phyloP scores from a whole-genome alignment of 1,140 invertebrate genomes.

The Maniola jurtina region DNA sequence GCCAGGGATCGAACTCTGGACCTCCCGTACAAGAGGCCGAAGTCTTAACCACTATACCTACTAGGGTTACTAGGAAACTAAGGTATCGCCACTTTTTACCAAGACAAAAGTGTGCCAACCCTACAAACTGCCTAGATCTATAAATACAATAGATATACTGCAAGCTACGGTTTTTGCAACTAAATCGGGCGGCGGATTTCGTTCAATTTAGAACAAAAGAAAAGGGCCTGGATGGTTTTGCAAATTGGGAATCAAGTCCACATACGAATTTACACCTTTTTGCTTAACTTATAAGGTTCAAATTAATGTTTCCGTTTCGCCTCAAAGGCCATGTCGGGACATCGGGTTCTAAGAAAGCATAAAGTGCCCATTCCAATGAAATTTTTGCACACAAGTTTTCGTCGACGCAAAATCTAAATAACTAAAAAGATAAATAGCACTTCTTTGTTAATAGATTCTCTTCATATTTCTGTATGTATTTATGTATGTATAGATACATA shows the following conservation, averaged over 20 bases:
- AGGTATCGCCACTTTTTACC: too few relatives aligned
- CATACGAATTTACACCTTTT: slow-evolving; percentile 11
- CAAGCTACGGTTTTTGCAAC: slow-evolving; percentile 20
- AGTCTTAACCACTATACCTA: too few relatives aligned
- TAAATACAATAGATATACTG: slow-evolving; percentile 16
- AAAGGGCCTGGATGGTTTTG: slow-evolving; percentile 19
- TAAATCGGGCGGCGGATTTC: slow-evolving; percentile 28
- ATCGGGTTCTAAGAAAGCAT: slow-evolving; percentile 32
- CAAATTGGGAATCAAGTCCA: slow-evolving; percentile 18
- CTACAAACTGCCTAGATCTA: not conserved
- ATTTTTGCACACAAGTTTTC: slow-evolving; percentile 35
- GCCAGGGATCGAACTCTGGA: too few relatives aligned
- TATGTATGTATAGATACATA: too few relatives aligned
- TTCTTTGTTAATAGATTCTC: slow-evolving; percentile 8
- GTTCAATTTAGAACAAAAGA: slow-evolving; percentile 33
- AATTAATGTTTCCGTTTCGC: not conserved
- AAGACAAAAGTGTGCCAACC: not conserved
- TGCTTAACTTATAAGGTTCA: not conserved
- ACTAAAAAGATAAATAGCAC: not conserved
- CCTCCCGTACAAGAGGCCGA: too few relatives aligned
- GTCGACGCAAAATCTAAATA: slow-evolving; percentile 15
- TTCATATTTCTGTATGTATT: slow-evolving; percentile 9
- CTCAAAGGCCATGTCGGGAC: slow-evolving; percentile 21
- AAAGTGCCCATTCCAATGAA: slow-evolving; percentile 34
- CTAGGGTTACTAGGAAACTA: too few relatives aligned